phyloP scores from a whole-genome alignment of 2,797 vertebrate genomes.

The Halcyon chelicuti region DNA sequence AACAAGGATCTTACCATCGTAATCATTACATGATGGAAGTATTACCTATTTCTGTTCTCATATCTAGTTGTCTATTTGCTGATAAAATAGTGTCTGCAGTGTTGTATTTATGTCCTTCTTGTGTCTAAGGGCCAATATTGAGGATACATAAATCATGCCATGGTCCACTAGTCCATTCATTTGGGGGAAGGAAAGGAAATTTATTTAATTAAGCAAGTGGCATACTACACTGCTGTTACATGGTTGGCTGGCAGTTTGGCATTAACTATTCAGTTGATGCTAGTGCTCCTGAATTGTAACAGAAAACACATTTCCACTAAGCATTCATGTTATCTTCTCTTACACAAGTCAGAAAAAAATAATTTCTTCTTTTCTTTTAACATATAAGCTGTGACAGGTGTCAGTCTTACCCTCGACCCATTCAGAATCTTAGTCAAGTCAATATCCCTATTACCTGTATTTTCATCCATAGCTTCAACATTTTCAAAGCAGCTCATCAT shows the following conservation, averaged over 20 bases:
- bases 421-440: not conserved
- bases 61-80: not conserved
- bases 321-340: not conserved
- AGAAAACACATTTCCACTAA: not conserved
- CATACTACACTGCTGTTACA: not conserved
- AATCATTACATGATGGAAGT: not conserved
- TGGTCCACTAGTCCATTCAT: not conserved
- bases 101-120: not conserved
- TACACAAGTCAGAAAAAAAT: not conserved
- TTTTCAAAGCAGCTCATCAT: not conserved
- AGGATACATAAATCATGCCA: not conserved
- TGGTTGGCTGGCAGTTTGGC: not conserved
- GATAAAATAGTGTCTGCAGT: not conserved
- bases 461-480: not conserved
- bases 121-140: not conserved
- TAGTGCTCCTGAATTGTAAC: not conserved
- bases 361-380: not conserved
- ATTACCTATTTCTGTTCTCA: not conserved
- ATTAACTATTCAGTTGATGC: not conserved
- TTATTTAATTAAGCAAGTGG: not conserved
- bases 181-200: not conserved
- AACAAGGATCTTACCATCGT: not conserved
- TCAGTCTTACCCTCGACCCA: not conserved
- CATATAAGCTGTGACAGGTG: not conserved
- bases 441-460: not conserved